A percentile compares a stretch with the other conserved stretches of the same genome.
phyloP scores from a whole-genome alignment of 2,888 invertebrate genomes.

The Vanessa cardui region DNA sequence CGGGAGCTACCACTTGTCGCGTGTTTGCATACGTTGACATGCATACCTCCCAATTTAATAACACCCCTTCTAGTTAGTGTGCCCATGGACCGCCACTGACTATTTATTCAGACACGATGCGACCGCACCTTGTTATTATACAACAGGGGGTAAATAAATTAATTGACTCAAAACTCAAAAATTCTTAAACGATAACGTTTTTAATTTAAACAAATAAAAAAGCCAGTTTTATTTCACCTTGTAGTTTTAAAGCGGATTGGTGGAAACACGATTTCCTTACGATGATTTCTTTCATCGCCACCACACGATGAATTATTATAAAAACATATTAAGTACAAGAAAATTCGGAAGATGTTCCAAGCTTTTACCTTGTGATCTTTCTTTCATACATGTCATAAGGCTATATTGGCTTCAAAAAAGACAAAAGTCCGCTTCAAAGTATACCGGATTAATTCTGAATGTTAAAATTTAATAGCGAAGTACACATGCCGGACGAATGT shows the following conservation, averaged over 20 bases:
- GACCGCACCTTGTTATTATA: not conserved
- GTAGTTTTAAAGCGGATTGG: no score
- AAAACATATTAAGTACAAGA: no score
- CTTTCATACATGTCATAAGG: no score
- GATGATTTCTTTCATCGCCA: no score
- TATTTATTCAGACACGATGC: slow-evolving; percentile 1
- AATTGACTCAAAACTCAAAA: not conserved
- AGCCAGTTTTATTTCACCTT: no score
- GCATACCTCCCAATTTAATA: slow-evolving; percentile 70
- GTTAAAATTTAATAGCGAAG: slow-evolving; percentile 12
- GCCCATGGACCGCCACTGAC: not conserved
- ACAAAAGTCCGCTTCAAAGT: not conserved
- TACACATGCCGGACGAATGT: slow-evolving; percentile 26
- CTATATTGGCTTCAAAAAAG: no score
- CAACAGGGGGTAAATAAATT: not conserved
- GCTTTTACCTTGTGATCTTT: no score
- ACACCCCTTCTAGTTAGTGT: slow-evolving; percentile 39
- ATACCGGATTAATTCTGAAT: not conserved
- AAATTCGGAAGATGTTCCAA: no score
- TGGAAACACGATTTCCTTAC: no score
- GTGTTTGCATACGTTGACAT: slow-evolving; percentile 71
- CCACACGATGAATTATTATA: no score
- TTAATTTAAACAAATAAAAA: no score
- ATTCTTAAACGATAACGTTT: no score
- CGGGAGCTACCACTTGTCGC: slow-evolving; percentile 56